Evolutionary conservation across 2,888 invertebrate species (phyloP).

Genomic region (Thysanoteuthis rhombus): DNA sequence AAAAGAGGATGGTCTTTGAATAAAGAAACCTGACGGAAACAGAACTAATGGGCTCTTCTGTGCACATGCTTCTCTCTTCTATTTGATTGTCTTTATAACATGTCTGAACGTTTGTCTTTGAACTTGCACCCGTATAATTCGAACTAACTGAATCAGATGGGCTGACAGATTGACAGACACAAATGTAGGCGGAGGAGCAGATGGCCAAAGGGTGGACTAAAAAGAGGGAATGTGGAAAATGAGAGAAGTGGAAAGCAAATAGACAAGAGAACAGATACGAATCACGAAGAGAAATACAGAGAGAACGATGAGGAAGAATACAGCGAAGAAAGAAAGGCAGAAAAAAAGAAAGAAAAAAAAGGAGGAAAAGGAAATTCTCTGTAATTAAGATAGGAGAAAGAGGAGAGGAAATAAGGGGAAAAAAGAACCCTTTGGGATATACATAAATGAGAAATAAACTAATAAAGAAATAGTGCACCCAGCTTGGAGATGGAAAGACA

Average conservation of each 20-base stretch:
- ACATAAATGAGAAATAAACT: too few relatives aligned
- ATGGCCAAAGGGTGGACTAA: background rate
- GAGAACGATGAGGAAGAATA: too few relatives aligned
- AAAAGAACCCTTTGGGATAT: too few relatives aligned
- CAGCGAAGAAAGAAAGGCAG: too few relatives aligned
- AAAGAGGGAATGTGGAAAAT: background rate
- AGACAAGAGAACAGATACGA: too few relatives aligned
- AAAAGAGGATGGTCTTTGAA: background rate
- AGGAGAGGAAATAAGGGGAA: too few relatives aligned
- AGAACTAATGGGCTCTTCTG: background rate
- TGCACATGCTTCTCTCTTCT: background rate
- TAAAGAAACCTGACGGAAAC: background rate
- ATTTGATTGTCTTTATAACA: background rate
- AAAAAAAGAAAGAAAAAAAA: too few relatives aligned
- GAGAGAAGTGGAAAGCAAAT: background rate
- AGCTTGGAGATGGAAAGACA: too few relatives aligned
- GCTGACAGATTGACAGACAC: background rate
- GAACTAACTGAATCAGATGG: background rate
- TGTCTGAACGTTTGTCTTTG: background rate
- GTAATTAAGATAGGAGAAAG: too few relatives aligned
- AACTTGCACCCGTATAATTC: background rate
- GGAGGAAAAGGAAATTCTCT: too few relatives aligned
- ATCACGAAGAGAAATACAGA: too few relatives aligned
- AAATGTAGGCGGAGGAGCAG: background rate
- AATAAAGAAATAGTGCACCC: too few relatives aligned